phyloP scores from a whole-genome alignment of 2,797 vertebrate species.

The Alectoris magna region DNA sequence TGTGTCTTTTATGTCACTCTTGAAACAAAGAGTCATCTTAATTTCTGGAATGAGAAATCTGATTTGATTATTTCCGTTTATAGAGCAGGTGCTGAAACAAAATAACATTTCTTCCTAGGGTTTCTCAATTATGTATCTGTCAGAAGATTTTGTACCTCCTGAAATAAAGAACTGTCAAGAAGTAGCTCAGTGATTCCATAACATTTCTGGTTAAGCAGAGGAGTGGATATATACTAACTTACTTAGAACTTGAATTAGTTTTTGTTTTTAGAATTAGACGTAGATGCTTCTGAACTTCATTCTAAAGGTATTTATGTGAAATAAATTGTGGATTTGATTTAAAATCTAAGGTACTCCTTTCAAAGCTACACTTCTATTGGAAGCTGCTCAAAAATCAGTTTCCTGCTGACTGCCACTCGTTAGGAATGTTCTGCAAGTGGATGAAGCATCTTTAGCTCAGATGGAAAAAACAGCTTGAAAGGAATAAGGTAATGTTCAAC shows the following conservation, averaged over 20 bases:
- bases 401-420: not conserved
- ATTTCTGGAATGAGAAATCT: conserved; percentile 6
- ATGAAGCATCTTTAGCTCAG: not conserved
- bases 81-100: conserved; percentile 46
- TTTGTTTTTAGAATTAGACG: not conserved
- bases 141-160: conserved; percentile 32
- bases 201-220: not conserved
- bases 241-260: not conserved
- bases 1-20: not conserved
- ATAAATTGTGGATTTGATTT: not conserved
- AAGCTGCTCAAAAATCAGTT: not conserved
- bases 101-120: conserved; percentile 23
- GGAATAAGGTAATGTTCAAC: not conserved
- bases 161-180: conserved; percentile 39
- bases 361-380: not conserved
- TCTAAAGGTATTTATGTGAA: not conserved
- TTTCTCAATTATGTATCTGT: conserved; percentile 53
- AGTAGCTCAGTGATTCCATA: not conserved
- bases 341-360: not conserved
- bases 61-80: conserved; percentile 25
- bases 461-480: not conserved
- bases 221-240: not conserved
- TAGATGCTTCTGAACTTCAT: not conserved
- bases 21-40: not conserved
- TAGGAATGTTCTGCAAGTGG: conserved; percentile 1